Evolutionary conservation across 2,113 vertebrate genomes (phyloP).

Genomic region (Bombycilla garrulus): DNA sequence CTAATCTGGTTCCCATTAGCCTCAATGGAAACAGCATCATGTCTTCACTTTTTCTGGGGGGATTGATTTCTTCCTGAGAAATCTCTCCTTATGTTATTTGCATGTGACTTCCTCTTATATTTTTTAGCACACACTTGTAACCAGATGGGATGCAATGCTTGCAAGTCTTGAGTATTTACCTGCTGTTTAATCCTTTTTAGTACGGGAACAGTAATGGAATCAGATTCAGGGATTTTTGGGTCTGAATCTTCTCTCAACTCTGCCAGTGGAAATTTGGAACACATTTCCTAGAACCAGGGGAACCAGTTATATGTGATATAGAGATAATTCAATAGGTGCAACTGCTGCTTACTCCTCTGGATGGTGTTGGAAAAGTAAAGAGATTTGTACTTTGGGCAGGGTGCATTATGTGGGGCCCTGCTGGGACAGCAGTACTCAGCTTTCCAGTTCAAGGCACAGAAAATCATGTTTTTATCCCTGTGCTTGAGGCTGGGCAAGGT

Average conservation of each 20-base stretch:
- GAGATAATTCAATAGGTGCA: background rate
- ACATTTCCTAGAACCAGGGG: background rate
- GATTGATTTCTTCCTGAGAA: background rate
- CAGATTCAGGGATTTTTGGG: background rate
- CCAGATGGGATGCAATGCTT: background rate
- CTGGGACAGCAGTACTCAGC: background rate
- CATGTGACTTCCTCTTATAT: background rate
- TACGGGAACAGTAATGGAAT: background rate
- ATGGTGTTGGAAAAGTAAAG: background rate
- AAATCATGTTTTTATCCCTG: background rate
- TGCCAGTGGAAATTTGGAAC: background rate
- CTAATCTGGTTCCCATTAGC: background rate
- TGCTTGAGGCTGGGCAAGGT: background rate
- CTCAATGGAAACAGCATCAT: background rate
- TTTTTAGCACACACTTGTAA: background rate
- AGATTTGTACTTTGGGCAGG: background rate
- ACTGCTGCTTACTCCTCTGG: background rate
- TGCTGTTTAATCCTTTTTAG: background rate
- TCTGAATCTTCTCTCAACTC: background rate
- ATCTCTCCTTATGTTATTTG: background rate
- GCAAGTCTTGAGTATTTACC: background rate
- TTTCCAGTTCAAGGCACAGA: background rate
- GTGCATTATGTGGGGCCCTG: background rate
- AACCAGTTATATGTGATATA: background rate
- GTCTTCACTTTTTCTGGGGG: background rate